Evolutionary conservation across 2,797 vertebrate species (phyloP), one percentile per base, ranked within the genome.

Genomic region (Discoglossus pictus): DNA sequence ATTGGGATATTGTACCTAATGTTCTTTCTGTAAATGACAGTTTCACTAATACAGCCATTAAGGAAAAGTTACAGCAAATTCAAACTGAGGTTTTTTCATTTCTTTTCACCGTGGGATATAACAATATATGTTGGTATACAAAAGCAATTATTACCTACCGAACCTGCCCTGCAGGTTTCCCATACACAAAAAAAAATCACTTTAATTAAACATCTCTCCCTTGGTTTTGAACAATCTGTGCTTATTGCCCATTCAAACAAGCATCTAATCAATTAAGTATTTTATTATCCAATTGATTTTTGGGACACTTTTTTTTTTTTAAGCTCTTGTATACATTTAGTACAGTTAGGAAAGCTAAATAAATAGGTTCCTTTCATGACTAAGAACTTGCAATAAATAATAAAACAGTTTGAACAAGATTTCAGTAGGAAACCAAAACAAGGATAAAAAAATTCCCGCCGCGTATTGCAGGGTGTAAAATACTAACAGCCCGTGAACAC

Each of bases 201-300:
- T 84, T 82, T 82, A 86, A 86, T 86, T 82, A 84, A 83, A 80
- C 50, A 48, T 56, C 7, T 21, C 53, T 75, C 69, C 78, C 82
- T 78, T 73, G 74, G 61, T 73, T 84, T 73, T 79, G 75, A 62
- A 82, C 65, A 76, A 78, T 78, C 76, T 82, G 70, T 79, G 80
- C 64, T 77, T 81, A 74, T 62, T 67, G 77, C 53, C 73, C 76
- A 76, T 75, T 76, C 71, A 74, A 82, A 82, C 54, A 67, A 82
- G 69, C 79, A 79, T 84, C 83, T 83, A 80, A 80, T 86, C 86
- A 88, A 88, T 88, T 88, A 89, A 82, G 78, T 82, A 82, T 88
- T 88, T 89, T 86, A 89, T 86, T 87, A 90, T 80, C 81, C 74
- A 77, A 82, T 84, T 85, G 85, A 88, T 85, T 87, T 84, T 56